These are phyloP conservation scores for Silurus meridionalis DNA, from an alignment of 2,113 vertebrate genomes.

Conservation along the genomic window DNA sequence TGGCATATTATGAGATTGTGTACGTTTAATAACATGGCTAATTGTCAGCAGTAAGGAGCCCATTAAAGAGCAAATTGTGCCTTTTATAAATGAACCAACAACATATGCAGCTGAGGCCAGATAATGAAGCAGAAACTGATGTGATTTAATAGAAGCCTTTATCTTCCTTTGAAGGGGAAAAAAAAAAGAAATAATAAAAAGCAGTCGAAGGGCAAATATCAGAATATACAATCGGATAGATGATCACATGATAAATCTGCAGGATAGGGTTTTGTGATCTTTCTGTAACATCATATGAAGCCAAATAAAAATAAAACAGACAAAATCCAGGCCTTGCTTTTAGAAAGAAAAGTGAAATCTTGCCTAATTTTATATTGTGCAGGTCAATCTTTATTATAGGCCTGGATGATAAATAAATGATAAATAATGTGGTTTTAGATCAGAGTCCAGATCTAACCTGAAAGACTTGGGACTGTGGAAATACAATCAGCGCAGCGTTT, in stretches of 20 bases:
- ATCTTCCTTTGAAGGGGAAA: constrained; percentile 50
- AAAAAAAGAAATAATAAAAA: constrained; percentile 41
- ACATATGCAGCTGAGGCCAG: constrained; percentile 47
- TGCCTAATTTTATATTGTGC: neutral
- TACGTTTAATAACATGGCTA: constrained; percentile 78
- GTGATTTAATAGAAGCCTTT: constrained; percentile 54
- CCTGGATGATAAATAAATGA: constrained; percentile 12
- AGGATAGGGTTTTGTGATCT: constrained; percentile 40
- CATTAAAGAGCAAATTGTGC: constrained; percentile 66
- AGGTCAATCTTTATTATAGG: constrained; percentile 31
- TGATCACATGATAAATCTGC: constrained; percentile 34
- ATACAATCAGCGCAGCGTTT: constrained; percentile 43
- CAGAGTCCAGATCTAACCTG: neutral
- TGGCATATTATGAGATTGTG: constrained; percentile 76
- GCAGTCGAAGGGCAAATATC: constrained; percentile 42
- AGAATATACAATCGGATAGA: constrained; percentile 45
- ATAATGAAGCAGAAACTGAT: constrained; percentile 61
- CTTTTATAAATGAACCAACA: constrained; percentile 55
- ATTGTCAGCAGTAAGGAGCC: constrained; percentile 69
- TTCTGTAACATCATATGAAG: constrained; percentile 7
- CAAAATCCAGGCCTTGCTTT: constrained; percentile 22
- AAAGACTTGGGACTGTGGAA: constrained; percentile 38
- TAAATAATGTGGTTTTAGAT: constrained; percentile 16
- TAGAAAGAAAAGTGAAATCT: constrained; percentile 4
- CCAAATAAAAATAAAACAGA: constrained; percentile 33